Evolutionary conservation across 1,140 invertebrate species (phyloP).

Genomic region (Idris sp.): DNA sequence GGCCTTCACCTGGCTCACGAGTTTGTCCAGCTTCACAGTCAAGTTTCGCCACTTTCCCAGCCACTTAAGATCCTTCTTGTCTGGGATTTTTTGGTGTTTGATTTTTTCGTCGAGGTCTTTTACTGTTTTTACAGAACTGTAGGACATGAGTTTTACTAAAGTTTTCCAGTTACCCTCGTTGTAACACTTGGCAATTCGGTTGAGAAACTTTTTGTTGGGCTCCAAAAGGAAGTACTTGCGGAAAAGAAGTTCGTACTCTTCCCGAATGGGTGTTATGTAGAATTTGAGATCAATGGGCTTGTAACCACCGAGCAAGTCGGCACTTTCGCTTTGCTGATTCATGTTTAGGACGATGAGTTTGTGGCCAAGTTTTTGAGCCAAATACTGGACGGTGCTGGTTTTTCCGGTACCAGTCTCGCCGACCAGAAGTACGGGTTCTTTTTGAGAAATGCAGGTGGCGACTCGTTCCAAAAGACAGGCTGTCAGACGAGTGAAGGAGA

Average conservation of each 20-base stretch:
- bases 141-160: slow-evolving; percentile 87
- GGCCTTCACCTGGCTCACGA: slow-evolving; percentile 84
- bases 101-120: slow-evolving; percentile 77
- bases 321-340: slow-evolving; percentile 98
- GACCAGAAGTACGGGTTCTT: slow-evolving; percentile 95
- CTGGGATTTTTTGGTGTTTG: slow-evolving; percentile 3
- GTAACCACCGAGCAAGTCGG: slow-evolving; percentile 97
- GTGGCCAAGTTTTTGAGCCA: slow-evolving; percentile 90
- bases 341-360: slow-evolving; percentile 98
- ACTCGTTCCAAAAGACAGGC: slow-evolving; percentile 91
- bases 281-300: slow-evolving; percentile 96
- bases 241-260: slow-evolving; percentile 93
- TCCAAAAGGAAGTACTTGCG: slow-evolving; percentile 86
- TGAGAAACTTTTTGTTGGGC: slow-evolving; percentile 91
- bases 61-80: not conserved
- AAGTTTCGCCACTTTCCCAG: slow-evolving; percentile 82
- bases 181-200: slow-evolving; percentile 87
- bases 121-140: slow-evolving; percentile 84
- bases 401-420: slow-evolving; percentile 99
- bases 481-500: slow-evolving; percentile 89
- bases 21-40: slow-evolving; percentile 83
- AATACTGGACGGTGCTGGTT: slow-evolving; percentile 96
- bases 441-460: slow-evolving; percentile 86
- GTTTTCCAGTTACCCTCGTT: slow-evolving; percentile 85
- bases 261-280: slow-evolving; percentile 87